These are phyloP conservation scores for Anarrhichthys ocellatus DNA, from an alignment of 2,113 vertebrate species.

Conservation along the genomic window DNA sequence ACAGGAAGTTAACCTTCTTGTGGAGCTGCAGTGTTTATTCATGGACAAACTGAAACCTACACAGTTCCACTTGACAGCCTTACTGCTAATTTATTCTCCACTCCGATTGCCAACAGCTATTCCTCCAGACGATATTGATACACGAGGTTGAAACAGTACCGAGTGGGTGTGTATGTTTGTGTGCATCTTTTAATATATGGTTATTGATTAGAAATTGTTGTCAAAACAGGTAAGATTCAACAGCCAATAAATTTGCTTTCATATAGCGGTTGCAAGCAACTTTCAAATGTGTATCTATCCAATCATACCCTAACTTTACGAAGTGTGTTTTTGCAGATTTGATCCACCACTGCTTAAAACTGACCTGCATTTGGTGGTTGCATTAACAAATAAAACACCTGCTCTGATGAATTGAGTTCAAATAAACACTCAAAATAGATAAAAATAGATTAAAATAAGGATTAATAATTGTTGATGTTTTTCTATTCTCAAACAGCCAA, in stretches of 20 bases:
- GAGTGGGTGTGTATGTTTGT: neutral
- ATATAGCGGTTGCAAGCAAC: neutral
- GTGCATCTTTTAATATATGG: neutral
- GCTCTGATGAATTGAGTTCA: neutral
- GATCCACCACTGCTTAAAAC: neutral
- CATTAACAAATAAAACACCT: neutral
- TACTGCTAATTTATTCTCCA: neutral
- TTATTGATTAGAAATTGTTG: neutral
- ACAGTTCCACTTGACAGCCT: neutral
- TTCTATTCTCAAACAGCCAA: constrained; percentile 83
- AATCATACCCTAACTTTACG: neutral
- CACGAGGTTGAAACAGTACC: neutral
- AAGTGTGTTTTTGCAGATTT: neutral
- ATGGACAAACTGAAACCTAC: neutral
- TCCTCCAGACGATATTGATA: neutral
- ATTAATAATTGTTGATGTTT: neutral
- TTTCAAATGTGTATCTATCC: neutral
- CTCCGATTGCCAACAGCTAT: neutral
- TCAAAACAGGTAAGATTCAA: neutral
- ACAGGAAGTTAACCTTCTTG: neutral
- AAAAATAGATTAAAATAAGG: neutral
- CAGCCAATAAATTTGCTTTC: neutral
- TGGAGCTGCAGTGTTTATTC: neutral
- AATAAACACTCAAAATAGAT: neutral
- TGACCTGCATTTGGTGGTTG: neutral